Evolutionary conservation across 2,888 invertebrate species (phyloP).

Genomic region (Poecilobothrus nobilitatus): DNA sequence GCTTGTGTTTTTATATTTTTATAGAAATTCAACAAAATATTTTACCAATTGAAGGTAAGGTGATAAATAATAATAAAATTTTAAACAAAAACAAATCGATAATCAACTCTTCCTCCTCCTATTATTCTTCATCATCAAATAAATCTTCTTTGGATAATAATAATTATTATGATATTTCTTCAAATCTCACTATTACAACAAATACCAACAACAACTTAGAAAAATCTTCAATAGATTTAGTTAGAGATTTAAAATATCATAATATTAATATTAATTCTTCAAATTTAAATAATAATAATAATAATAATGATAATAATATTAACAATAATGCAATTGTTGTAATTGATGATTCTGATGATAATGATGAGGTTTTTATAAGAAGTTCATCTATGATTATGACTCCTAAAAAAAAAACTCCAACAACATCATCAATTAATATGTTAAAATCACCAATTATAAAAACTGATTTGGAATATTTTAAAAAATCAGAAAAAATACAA

Average conservation of each 20-base stretch:
- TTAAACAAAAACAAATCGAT: background rate
- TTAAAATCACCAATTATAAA: background rate
- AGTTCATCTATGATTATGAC: background rate
- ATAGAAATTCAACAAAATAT: constrained; percentile 7
- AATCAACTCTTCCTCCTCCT: constrained; percentile 3
- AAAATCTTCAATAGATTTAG: background rate
- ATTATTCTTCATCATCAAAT: background rate
- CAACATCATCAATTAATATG: background rate
- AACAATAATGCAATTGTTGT: background rate
- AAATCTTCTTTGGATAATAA: constrained; percentile 6
- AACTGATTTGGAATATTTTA: background rate
- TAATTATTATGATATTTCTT: background rate
- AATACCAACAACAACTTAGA: background rate
- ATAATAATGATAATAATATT: too few relatives aligned
- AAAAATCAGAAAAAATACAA: background rate
- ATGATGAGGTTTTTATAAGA: background rate
- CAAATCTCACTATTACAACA: background rate
- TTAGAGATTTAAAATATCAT: background rate
- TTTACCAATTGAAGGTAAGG: constrained; percentile 7
- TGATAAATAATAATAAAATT: background rate
- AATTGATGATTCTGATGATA: background rate
- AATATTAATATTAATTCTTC: background rate
- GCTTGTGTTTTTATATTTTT: constrained; percentile 8
- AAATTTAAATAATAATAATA: background rate
- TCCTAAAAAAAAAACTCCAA: background rate